Base-by-base conservation (phyloP, 2,797 vertebrate species). In the Xerus rutilus region DNA sequence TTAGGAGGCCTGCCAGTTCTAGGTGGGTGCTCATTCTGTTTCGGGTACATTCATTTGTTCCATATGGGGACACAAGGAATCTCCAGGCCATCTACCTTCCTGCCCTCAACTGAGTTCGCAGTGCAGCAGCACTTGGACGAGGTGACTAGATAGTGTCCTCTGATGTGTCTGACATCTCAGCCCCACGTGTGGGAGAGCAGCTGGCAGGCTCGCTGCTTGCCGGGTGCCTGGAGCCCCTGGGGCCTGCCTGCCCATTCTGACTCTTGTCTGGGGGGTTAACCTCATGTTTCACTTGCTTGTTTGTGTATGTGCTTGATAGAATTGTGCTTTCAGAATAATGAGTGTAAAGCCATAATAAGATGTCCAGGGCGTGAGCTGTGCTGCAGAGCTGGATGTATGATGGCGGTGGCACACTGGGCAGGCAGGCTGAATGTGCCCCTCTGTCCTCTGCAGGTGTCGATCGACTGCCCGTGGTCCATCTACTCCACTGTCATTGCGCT, bases 391-490 rank as follows among this genome's bases (percentile, higher is more conserved):
- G 11, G 64, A 11, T 5, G 67, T 20, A 18, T 2, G 25, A 39
- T 49, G 62, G 59, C 20, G 17, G 57, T 5, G 39, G 62, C 25
- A 7, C 9, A 47, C 54, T 12, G 2, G 57, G n/a, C 0, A 3
- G 7, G 54, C n/a, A 43, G 76, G 45, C 89, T 83, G 43, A 72
- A 35, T 0, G 20, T 5, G 11, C 17, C 14, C 5, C 86, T 76
- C 83, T 93, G 62, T 95, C 78, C 86, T 96, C 70, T 91, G 5
- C 98, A 99, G 99, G 99, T 99, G 97, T 99, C 99, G 23, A 99
- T 99, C 12, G 99, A 99, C 98, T 99, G 99, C 94, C 99, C 99
- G 0, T 99, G 99, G 99, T 99, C 99, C 0, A 99, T 99, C 98
- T 99, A 99, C 98, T 99, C 99, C 96, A 99, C 99, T 0, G 99